These are phyloP conservation scores for Molorchus minor DNA, from an alignment of 2,888 invertebrate species.

Conservation along the genomic window DNA sequence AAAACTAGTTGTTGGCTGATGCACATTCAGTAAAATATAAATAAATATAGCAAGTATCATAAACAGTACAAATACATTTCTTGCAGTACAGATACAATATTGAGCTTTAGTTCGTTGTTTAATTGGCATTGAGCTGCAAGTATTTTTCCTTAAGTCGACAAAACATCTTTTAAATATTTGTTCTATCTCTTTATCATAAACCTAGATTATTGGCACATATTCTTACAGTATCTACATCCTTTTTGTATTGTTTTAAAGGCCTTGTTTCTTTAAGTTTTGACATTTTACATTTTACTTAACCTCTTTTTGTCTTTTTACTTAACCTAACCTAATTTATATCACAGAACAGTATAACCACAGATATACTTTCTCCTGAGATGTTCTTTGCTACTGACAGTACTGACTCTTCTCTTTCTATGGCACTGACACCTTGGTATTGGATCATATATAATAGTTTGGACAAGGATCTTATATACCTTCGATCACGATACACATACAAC, in stretches of 20 bases:
- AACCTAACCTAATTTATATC: constrained; percentile 35
- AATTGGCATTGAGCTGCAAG: constrained; percentile 40
- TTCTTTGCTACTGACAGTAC: too few species aligned
- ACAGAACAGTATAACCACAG: too few species aligned
- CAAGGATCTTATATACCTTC: too few species aligned
- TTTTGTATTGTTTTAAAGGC: constrained; percentile 65
- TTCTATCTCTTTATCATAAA: constrained; percentile 71
- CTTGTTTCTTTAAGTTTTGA: constrained; percentile 58
- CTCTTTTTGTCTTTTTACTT: too few species aligned
- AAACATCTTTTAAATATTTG: constrained; percentile 69
- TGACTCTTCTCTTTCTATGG: too few species aligned
- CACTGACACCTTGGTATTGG: too few species aligned
- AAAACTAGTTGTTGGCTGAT: constrained; percentile 72
- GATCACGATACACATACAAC: too few species aligned
- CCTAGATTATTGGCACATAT: constrained; percentile 68
- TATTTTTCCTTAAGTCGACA: constrained; percentile 57
- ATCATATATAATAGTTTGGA: too few species aligned
- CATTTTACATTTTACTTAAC: constrained; percentile 52
- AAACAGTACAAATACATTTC: constrained; percentile 41
- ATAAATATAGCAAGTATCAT: constrained; percentile 57
- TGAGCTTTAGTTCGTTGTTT: constrained; percentile 39
- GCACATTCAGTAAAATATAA: constrained; percentile 64
- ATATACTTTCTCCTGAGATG: too few species aligned
- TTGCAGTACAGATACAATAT: constrained; percentile 34
- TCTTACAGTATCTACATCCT: constrained; percentile 68